Evolutionary conservation across 2,888 invertebrate genomes (phyloP).

Genomic region (Mesoligia furuncula): DNA sequence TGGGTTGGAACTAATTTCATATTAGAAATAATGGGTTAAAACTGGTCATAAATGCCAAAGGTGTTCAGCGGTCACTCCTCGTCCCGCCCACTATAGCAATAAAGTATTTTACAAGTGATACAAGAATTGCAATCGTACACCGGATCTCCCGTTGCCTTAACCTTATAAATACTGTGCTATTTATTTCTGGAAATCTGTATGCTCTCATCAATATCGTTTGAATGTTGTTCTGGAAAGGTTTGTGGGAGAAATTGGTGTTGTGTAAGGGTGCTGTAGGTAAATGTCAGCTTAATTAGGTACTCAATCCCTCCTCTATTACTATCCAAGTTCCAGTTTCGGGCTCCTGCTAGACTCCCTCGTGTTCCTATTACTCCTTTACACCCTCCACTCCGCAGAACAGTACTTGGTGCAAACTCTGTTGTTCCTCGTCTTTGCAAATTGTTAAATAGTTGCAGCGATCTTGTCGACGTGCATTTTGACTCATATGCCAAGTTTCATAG

Average conservation of each 20-base stretch:
- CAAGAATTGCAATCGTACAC: conserved; percentile 85
- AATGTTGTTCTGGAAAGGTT: conserved; percentile 39
- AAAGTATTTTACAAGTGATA: conserved; percentile 90
- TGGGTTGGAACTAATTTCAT: conserved; percentile 44
- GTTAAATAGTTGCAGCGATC: too few species aligned
- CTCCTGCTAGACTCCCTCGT: too few species aligned
- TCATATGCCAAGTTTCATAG: too few species aligned
- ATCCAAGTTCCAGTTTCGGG: too few species aligned
- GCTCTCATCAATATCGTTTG: conserved; percentile 77
- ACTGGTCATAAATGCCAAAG: conserved; percentile 66
- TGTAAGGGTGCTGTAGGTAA: neutral
- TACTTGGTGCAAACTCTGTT: too few species aligned
- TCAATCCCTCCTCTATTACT: too few species aligned
- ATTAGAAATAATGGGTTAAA: conserved; percentile 53
- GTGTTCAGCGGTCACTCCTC: conserved; percentile 70
- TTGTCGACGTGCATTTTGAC: too few species aligned
- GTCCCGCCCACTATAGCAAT: conserved; percentile 79
- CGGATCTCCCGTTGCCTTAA: conserved; percentile 85
- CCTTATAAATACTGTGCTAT: conserved; percentile 90
- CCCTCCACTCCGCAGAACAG: too few species aligned
- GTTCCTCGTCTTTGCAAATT: too few species aligned
- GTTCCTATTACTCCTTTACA: too few species aligned
- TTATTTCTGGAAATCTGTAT: conserved; percentile 89
- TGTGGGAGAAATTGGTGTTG: conserved; percentile 5
- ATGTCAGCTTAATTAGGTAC: neutral